Percentiles rank a stretch among this genome's conserved stretches.
Conservation (phyloP, 1,140 invertebrate species). For the Gonioctena quinquepunctata region DNA sequence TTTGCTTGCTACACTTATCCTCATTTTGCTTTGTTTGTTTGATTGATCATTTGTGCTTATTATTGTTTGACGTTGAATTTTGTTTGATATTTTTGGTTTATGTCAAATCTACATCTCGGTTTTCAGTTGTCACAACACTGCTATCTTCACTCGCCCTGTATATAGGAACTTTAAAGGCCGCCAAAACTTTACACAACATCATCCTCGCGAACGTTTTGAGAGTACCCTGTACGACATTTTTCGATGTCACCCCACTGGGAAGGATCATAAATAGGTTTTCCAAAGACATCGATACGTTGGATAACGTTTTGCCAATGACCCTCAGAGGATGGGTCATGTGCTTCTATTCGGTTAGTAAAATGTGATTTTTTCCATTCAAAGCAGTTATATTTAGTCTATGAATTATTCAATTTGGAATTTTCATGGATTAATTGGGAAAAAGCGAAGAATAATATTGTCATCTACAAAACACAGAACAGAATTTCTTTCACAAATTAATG, state of each 20-base stretch:
- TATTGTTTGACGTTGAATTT: neutral
- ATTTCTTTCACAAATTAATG: no score
- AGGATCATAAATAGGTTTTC: conserved; percentile 84
- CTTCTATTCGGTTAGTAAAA: conserved; percentile 68
- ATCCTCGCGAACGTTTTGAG: conserved; percentile 73
- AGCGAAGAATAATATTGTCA: no score
- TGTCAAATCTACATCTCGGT: neutral
- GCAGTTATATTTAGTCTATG: conserved; percentile 31
- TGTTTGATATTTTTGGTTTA: neutral
- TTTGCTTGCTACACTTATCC: neutral
- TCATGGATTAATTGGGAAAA: no score
- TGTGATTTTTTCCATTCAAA: conserved; percentile 1
- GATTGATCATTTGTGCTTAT: neutral
- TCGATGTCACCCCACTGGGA: conserved; percentile 85
- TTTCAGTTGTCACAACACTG: conserved; percentile 70
- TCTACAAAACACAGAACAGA: no score
- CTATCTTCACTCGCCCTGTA: conserved; percentile 70
- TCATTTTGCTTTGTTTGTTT: neutral
- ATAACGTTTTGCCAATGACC: conserved; percentile 74
- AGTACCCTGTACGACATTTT: conserved; percentile 75
- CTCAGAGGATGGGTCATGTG: conserved; percentile 71
- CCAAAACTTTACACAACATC: conserved; percentile 67
- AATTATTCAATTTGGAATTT: no score
- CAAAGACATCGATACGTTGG: conserved; percentile 81
- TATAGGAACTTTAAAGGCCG: conserved; percentile 72